Conservation (phyloP, 1,140 invertebrate genomes). For the Hermetia illucens region DNA sequence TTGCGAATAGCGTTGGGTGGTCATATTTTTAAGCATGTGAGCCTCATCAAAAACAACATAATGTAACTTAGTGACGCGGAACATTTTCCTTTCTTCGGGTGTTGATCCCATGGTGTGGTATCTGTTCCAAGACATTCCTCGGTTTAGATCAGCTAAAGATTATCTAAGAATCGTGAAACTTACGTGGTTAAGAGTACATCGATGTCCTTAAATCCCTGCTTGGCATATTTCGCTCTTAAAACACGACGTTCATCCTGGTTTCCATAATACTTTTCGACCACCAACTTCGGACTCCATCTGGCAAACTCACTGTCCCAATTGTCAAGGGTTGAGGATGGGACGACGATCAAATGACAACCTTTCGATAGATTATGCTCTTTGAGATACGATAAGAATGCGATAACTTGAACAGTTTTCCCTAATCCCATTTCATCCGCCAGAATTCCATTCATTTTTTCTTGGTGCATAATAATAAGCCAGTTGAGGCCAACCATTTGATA, state of each 20-base stretch:
- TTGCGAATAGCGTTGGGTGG: conserved; percentile 75
- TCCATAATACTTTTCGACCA: conserved; percentile 78
- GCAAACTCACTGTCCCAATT: conserved; percentile 80
- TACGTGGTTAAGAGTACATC: conserved; percentile 78
- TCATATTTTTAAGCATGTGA: conserved; percentile 97
- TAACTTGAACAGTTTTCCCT: conserved; percentile 85
- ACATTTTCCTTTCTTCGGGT: conserved; percentile 80
- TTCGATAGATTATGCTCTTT: conserved; percentile 55
- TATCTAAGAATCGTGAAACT: conserved; percentile 18
- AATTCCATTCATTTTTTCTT: conserved; percentile 85
- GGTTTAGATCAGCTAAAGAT: neutral
- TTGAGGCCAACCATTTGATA: conserved; percentile 92
- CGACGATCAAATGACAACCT: conserved; percentile 75
- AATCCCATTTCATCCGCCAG: conserved; percentile 82
- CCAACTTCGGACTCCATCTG: conserved; percentile 69
- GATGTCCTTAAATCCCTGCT: conserved; percentile 54
- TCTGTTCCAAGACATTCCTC: conserved; percentile 7
- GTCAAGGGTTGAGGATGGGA: conserved; percentile 82
- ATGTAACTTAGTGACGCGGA: conserved; percentile 74
- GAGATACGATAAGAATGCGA: conserved; percentile 77
- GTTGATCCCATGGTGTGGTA: conserved; percentile 69
- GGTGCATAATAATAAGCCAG: conserved; percentile 82
- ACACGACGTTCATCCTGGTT: conserved; percentile 65
- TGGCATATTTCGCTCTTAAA: conserved; percentile 61
- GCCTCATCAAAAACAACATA: conserved; percentile 96